These are phyloP conservation scores for Apamea sordens DNA, from an alignment of 2,888 invertebrate species.

Conservation along the genomic window DNA sequence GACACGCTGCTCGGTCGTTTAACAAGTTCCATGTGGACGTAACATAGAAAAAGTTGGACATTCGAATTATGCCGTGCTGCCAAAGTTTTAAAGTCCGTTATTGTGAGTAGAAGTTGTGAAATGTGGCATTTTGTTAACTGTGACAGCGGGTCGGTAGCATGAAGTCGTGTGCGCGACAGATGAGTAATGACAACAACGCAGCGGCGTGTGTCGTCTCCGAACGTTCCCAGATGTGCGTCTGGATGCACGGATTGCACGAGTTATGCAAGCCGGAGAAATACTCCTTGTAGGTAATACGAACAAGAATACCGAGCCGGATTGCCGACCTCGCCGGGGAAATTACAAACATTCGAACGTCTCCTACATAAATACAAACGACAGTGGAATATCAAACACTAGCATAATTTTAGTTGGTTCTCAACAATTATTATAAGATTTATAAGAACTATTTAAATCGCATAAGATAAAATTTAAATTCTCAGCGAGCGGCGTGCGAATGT, in stretches of 20 bases:
- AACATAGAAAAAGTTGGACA: slow-evolving; percentile 64
- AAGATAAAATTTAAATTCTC: slow-evolving; percentile 43
- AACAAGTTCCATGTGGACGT: slow-evolving; percentile 72
- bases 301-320: slow-evolving; percentile 71
- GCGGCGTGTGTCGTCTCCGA: slow-evolving; percentile 83
- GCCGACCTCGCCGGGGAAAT: slow-evolving; percentile 67
- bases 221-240: slow-evolving; percentile 86
- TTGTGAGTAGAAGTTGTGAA: slow-evolving; percentile 70
- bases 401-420: slow-evolving; percentile 42
- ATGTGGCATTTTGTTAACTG: slow-evolving; percentile 79
- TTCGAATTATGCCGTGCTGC: slow-evolving; percentile 71
- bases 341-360: slow-evolving; percentile 69
- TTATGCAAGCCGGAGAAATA: slow-evolving; percentile 82
- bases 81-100: slow-evolving; percentile 78
- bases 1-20: slow-evolving; percentile 81
- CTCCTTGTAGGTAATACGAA: slow-evolving; percentile 73
- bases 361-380: slow-evolving; percentile 51
- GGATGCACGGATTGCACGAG: slow-evolving; percentile 82
- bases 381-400: slow-evolving; percentile 46
- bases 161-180: slow-evolving; percentile 88
- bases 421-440: slow-evolving; percentile 58
- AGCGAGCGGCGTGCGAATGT: slow-evolving; percentile 11
- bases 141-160: slow-evolving; percentile 78
- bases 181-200: slow-evolving; percentile 89
- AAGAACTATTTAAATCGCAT: slow-evolving; percentile 53